A percentile compares a stretch with the other conserved stretches of the same genome.
phyloP scores from a whole-genome alignment of 2,888 invertebrate genomes.

The Cristatella mucedo region DNA sequence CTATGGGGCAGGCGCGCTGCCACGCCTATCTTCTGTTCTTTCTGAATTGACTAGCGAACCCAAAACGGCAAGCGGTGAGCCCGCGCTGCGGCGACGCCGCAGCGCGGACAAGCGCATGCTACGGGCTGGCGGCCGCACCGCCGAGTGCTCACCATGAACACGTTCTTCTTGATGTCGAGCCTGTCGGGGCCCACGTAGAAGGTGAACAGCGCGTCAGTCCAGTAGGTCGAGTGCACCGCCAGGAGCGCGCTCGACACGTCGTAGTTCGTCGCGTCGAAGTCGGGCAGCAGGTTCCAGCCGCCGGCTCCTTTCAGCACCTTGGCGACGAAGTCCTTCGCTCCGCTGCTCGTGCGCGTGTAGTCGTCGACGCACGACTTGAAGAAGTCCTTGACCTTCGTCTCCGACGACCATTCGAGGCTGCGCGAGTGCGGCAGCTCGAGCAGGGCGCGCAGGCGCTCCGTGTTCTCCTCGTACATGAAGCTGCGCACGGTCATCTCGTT shows the following conservation, averaged over 20 bases:
- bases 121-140: no score
- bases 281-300: conserved; percentile 10
- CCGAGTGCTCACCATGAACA: no score
- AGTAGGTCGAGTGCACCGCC: conserved; percentile 9
- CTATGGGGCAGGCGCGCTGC: no score
- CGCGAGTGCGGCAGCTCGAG: background rate
- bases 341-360: conserved; percentile 14
- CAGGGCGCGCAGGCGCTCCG: conserved; percentile 12
- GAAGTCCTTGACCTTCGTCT: conserved; percentile 46
- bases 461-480: conserved; percentile 19
- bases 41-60: no score
- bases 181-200: conserved; percentile 10
- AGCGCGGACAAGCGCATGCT: no score
- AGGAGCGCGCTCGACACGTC: conserved; percentile 11
- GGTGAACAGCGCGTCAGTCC: conserved; percentile 6
- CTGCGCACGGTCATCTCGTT: conserved; percentile 16
- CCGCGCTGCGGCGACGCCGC: no score
- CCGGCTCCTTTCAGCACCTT: conserved; percentile 21
- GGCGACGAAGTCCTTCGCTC: conserved; percentile 5
- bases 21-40: no score
- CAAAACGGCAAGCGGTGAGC: no score
- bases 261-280: conserved; percentile 11
- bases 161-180: conserved; percentile 7
- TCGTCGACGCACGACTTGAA: conserved; percentile 45
- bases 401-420: conserved; percentile 26